Evolutionary conservation across 2,888 invertebrate genomes (phyloP).

Genomic region (Athripsodes cinereus): DNA sequence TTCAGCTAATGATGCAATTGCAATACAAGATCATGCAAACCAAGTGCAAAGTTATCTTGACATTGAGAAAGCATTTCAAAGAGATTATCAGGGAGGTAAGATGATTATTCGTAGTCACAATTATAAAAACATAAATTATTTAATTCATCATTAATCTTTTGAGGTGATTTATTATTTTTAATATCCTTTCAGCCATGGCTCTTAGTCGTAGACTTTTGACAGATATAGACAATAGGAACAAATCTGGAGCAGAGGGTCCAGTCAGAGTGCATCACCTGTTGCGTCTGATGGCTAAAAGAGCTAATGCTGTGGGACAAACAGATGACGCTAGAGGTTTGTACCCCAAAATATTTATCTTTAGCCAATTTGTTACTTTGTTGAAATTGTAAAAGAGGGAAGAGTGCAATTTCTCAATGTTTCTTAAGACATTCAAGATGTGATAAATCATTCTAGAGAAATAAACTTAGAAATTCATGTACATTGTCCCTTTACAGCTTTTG

Average conservation of each 20-base stretch:
- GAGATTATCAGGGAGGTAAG: conserved; percentile 23
- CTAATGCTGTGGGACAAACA: conserved; percentile 15
- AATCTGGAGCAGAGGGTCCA: conserved; percentile 13
- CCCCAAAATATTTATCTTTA: too few relatives aligned
- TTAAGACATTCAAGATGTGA: too few relatives aligned
- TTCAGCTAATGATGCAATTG: conserved; percentile 23
- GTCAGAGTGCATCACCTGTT: conserved; percentile 24
- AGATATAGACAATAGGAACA: conserved; percentile 14
- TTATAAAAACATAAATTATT: too few relatives aligned
- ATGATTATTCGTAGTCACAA: background rate
- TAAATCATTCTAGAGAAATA: too few relatives aligned
- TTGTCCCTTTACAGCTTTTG: conserved; percentile 15
- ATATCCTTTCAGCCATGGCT: conserved; percentile 15
- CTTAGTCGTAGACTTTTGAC: conserved; percentile 12
- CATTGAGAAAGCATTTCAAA: conserved; percentile 23
- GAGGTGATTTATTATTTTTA: background rate
- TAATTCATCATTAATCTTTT: background rate
- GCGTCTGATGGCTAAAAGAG: conserved; percentile 22
- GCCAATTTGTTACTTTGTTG: too few relatives aligned
- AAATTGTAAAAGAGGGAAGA: too few relatives aligned
- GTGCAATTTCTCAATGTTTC: too few relatives aligned
- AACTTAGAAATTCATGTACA: too few relatives aligned
- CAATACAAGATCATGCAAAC: conserved; percentile 24
- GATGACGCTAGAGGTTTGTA: conserved; percentile 21
- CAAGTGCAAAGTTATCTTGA: conserved; percentile 23